A percentile compares a stretch with the other conserved stretches of the same genome.
These are phyloP conservation scores for Pterostichus madidus DNA, from an alignment of 2,888 invertebrate species.

Conservation along the genomic window DNA sequence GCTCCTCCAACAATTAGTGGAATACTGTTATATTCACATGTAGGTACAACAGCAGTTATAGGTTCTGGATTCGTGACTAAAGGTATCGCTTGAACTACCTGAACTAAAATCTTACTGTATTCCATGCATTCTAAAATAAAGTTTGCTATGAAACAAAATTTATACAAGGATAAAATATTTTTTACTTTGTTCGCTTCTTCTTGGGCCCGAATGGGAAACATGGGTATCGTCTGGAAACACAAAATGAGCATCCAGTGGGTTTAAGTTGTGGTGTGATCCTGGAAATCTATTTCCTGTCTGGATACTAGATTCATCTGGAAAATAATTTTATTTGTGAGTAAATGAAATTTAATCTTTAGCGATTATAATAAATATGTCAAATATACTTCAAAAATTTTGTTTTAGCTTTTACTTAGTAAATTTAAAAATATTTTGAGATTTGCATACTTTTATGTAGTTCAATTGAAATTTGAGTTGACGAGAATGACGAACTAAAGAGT, in stretches of 20 bases:
- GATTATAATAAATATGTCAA: neutral
- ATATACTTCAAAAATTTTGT: neutral
- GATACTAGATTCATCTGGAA: slow-evolving; percentile 43
- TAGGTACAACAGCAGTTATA: slow-evolving; percentile 77
- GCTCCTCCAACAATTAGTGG: slow-evolving; percentile 81
- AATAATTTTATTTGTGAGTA: slow-evolving; percentile 2
- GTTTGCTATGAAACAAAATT: slow-evolving; percentile 9
- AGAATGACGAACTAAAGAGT: no score
- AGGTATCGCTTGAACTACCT: slow-evolving; percentile 79
- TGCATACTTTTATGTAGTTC: neutral
- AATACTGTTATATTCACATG: slow-evolving; percentile 78
- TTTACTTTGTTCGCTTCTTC: slow-evolving; percentile 73
- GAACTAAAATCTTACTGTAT: slow-evolving; percentile 78
- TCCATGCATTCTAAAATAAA: slow-evolving; percentile 80
- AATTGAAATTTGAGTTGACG: neutral
- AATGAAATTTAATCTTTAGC: neutral
- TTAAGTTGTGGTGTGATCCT: neutral
- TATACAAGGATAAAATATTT: neutral
- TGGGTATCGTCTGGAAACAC: slow-evolving; percentile 68
- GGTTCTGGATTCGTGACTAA: slow-evolving; percentile 78
- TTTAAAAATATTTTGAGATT: no score
- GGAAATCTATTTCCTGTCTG: slow-evolving; percentile 33
- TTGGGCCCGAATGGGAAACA: slow-evolving; percentile 6
- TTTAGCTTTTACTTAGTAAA: neutral
- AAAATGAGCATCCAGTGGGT: slow-evolving; percentile 56